These are phyloP conservation scores for Empidonax alnorum DNA, from an alignment of 2,113 vertebrate genomes.

Conservation along the genomic window DNA sequence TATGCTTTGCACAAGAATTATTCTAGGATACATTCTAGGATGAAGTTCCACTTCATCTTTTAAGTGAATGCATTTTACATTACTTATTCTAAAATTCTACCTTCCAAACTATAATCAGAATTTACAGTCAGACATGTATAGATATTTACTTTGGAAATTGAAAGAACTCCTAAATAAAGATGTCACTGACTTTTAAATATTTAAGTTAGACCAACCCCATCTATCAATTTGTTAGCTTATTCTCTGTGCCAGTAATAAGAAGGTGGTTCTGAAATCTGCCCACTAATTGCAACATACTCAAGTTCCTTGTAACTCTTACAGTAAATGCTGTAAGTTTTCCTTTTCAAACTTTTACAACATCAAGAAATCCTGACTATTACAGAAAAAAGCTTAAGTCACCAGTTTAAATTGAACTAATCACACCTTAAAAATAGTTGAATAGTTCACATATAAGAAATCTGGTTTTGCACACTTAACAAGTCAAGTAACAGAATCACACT, in stretches of 20 bases:
- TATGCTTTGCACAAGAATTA: neutral
- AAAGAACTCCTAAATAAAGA: neutral
- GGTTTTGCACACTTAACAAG: neutral
- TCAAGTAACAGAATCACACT: neutral
- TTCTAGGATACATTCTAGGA: neutral
- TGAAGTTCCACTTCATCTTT: neutral
- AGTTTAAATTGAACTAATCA: neutral
- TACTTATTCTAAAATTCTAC: neutral
- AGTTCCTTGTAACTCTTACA: neutral
- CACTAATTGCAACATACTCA: slow-evolving; percentile 30
- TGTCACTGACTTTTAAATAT: neutral
- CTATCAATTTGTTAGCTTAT: neutral
- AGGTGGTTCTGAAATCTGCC: neutral
- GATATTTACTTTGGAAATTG: neutral
- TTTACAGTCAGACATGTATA: neutral
- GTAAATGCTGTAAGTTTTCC: neutral
- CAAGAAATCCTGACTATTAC: neutral
- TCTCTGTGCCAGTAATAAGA: neutral
- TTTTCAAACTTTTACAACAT: neutral
- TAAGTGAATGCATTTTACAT: neutral
- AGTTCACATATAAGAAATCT: neutral
- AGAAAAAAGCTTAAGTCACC: neutral
- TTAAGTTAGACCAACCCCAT: neutral
- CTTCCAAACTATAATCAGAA: neutral
- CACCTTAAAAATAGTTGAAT: neutral